Base-by-base conservation (phyloP, 35 echinoderm and acorn worm species). In the Heliocidaris tuberculata region DNA sequence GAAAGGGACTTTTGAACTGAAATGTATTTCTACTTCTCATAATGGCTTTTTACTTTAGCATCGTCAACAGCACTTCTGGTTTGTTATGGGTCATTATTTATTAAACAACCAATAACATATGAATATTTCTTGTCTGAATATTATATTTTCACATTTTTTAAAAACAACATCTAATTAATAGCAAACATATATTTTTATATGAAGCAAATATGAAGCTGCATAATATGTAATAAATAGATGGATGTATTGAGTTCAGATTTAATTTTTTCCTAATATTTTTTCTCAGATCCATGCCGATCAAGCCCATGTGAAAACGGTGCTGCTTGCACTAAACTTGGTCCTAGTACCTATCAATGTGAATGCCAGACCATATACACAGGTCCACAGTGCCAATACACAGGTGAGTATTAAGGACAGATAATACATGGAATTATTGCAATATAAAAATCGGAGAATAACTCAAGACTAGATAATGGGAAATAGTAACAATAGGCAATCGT, bases 261-360 rank as follows among this genome's bases (percentile, higher is more conserved):
- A 0, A 89, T 21, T 24, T 32, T 30, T 32, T 86, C 24, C 16
- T 24, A 4, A 19, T 85, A 16, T 85, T 86, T 9, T 89, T 19
- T 89, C 17, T 32, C 50, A 93, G 91, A 93, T 93, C 91, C 91
- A n/a, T 93, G 91, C 30, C 9, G 48, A 32, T 21, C 47, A 19
- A 5, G 13, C 17, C 91, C 91, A 21, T 93, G 91, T 11, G 7
- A 52, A 49, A 93, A 93, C 50, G 50, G 91, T 48, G 91, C 17
- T n/a, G 29, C 16, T 13, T 93, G 91, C 56, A 59, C n/a, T n/a
- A 59, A 30, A 49, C 6, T 2, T 12, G 17, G 11, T 17, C 9
- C 47, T 13, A 27, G 7, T 59, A 21, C n/a, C 17, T 93, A 93
- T 42, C 21, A 13, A 48, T 93, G 91, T 93, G 48, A 13, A 32